These are phyloP conservation scores for Melipona beecheii DNA, from an alignment of 2,888 invertebrate species.

Conservation along the genomic window DNA sequence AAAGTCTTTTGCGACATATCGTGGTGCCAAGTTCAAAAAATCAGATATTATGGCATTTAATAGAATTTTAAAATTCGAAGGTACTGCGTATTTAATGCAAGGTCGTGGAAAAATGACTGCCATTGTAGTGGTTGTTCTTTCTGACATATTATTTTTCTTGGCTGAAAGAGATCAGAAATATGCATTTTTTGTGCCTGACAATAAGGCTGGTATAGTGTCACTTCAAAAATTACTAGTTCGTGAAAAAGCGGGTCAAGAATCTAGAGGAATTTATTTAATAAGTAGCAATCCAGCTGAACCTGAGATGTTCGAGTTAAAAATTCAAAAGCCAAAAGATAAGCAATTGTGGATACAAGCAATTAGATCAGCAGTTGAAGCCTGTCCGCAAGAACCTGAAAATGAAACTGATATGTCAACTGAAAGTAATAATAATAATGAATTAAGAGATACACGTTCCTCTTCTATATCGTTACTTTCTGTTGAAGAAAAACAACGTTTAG, in stretches of 20 bases:
- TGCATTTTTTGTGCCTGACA: conserved; percentile 96
- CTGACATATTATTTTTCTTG: conserved; percentile 96
- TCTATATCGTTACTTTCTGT: conserved; percentile 84
- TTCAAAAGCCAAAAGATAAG: conserved; percentile 94
- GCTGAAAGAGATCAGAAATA: conserved; percentile 95
- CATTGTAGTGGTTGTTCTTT: conserved; percentile 94
- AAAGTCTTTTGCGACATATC: conserved; percentile 94
- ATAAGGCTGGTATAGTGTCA: conserved; percentile 97
- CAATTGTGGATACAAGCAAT: conserved; percentile 95
- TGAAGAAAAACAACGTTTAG: conserved; percentile 91
- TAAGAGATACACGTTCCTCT: conserved; percentile 78
- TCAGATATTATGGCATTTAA: conserved; percentile 94
- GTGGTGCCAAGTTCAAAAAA: conserved; percentile 96
- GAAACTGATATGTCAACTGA: conserved; percentile 83
- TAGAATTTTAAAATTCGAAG: conserved; percentile 94
- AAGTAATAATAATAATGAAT: conserved; percentile 72
- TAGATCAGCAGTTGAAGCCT: conserved; percentile 93
- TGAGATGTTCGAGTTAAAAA: conserved; percentile 97
- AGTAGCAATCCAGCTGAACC: conserved; percentile 96
- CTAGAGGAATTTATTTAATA: conserved; percentile 95
- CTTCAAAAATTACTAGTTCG: conserved; percentile 95
- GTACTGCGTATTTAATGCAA: conserved; percentile 94
- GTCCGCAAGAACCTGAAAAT: conserved; percentile 93
- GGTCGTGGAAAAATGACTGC: conserved; percentile 96
- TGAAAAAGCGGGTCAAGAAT: conserved; percentile 97